phyloP scores from a whole-genome alignment of 1,140 invertebrate genomes.

The Vanessa tameamea region DNA sequence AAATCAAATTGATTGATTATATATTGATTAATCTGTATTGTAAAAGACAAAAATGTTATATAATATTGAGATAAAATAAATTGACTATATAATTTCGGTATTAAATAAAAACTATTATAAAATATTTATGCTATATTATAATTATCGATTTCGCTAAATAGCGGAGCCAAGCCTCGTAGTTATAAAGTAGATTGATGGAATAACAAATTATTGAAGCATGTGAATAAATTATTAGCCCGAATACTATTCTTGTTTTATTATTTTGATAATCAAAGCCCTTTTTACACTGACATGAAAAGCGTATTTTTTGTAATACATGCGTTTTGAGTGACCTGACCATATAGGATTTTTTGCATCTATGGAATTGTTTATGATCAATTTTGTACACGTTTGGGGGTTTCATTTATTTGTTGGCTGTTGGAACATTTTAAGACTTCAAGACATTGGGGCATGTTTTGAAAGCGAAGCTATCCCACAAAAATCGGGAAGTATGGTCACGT shows the following conservation, averaged over 20 bases:
- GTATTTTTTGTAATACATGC: too few species aligned
- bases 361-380: too few species aligned
- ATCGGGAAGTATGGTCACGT: too few species aligned
- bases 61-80: neutral
- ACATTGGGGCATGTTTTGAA: too few species aligned
- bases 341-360: too few species aligned
- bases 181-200: slow-evolving; percentile 8
- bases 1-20: too few species aligned
- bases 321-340: too few species aligned
- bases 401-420: too few species aligned
- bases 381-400: too few species aligned
- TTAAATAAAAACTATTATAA: neutral
- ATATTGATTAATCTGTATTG: slow-evolving; percentile 1
- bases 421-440: too few species aligned
- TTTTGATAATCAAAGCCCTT: neutral
- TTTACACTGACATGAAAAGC: neutral
- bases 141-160: slow-evolving; percentile 6
- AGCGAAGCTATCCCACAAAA: too few species aligned
- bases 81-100: neutral
- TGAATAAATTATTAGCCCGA: slow-evolving; percentile 8
- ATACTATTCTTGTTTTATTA: slow-evolving; percentile 1
- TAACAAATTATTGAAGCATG: slow-evolving; percentile 10
- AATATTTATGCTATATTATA: neutral
- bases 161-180: slow-evolving; percentile 5
- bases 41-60: slow-evolving; percentile 8